phyloP scores from a whole-genome alignment of 2,797 vertebrate species.

The Alectoris magna region DNA sequence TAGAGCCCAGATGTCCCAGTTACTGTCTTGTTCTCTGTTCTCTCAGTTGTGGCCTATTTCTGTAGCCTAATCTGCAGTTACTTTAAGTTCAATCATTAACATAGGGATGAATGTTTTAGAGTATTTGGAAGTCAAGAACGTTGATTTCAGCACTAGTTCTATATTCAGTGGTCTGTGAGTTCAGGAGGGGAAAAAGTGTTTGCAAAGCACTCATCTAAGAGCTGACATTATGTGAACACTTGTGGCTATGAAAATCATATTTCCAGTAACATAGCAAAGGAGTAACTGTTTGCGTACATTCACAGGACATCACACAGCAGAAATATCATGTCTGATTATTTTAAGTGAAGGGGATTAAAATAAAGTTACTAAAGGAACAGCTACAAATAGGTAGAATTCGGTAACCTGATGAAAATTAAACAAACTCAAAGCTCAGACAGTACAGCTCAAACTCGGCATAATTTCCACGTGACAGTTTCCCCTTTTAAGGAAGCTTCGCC shows the following conservation, averaged over 20 bases:
- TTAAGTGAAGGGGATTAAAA: background rate
- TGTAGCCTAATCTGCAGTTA: background rate
- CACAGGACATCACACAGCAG: constrained; percentile 11
- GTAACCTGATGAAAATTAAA: background rate
- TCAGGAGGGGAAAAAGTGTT: background rate
- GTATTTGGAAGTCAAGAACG: background rate
- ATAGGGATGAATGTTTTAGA: background rate
- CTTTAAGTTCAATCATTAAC: background rate
- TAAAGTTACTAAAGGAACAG: constrained; percentile 22
- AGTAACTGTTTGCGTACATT: constrained; percentile 1
- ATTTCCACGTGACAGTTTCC: background rate
- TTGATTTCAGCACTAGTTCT: background rate
- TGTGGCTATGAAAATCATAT: constrained; percentile 3
- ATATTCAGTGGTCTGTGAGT: background rate
- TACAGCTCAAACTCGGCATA: background rate
- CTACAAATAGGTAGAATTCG: background rate
- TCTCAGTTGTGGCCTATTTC: constrained; percentile 25
- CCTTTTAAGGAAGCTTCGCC: background rate
- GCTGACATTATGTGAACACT: background rate
- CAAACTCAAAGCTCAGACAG: background rate
- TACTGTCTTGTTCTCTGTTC: background rate
- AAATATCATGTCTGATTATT: background rate
- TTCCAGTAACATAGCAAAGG: constrained; percentile 7
- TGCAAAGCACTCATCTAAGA: background rate
- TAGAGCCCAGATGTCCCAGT: background rate